Evolutionary conservation across 2,113 vertebrate genomes (phyloP).

Genomic region (Circaetus cinerascens): DNA sequence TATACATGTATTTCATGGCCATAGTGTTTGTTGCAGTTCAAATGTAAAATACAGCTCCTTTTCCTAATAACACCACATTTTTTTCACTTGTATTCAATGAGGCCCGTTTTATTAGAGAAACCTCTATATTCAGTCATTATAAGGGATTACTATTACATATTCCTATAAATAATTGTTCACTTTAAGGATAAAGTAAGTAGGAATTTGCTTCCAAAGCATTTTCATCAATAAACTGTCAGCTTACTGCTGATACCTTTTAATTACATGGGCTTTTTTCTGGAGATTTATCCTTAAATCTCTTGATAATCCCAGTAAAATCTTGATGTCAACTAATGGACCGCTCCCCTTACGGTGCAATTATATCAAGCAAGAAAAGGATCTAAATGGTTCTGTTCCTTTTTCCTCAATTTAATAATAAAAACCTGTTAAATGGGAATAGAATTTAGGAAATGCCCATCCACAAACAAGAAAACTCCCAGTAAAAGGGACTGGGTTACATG

Average conservation of each 20-base stretch:
- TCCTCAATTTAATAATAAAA: background rate
- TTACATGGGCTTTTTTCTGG: slow-evolving; percentile 47
- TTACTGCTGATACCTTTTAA: slow-evolving; percentile 64
- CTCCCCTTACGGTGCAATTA: background rate
- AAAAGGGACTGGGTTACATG: background rate
- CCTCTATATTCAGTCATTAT: slow-evolving; percentile 4
- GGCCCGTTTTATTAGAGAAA: slow-evolving; percentile 40
- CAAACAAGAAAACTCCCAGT: background rate
- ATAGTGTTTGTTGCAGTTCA: background rate
- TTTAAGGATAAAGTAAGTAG: slow-evolving; percentile 58
- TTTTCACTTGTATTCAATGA: background rate
- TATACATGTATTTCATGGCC: background rate
- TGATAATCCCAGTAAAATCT: slow-evolving; percentile 63
- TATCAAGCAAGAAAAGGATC: background rate
- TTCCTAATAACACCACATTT: background rate
- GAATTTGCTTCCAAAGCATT: slow-evolving; percentile 71
- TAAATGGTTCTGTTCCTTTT: background rate
- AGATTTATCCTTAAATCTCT: slow-evolving; percentile 65
- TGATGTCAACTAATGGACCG: slow-evolving; percentile 30
- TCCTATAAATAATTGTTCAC: slow-evolving; percentile 62
- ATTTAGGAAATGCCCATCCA: background rate
- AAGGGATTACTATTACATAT: slow-evolving; percentile 51
- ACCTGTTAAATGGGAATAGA: background rate
- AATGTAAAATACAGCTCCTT: background rate
- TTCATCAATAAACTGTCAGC: slow-evolving; percentile 32